Percentiles rank a stretch among this genome's conserved stretches.
phyloP scores from a whole-genome alignment of 2,113 vertebrate species.

The Phycodurus eques region DNA sequence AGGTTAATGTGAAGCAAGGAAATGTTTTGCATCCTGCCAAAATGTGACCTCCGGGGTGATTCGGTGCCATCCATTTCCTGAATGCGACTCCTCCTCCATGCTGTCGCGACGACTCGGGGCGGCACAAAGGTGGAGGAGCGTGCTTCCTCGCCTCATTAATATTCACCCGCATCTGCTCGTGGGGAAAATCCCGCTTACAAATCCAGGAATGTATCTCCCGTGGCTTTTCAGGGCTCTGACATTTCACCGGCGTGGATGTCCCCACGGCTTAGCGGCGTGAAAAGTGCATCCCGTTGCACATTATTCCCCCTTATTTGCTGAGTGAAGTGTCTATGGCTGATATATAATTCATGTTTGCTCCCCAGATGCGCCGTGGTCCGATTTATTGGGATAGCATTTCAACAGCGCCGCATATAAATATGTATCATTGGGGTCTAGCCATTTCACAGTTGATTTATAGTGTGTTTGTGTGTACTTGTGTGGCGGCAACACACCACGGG shows the following conservation, averaged over 20 bases:
- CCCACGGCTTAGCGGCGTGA: constrained; percentile 56
- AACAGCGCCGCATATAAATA: constrained; percentile 54
- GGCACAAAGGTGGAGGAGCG: constrained; percentile 39
- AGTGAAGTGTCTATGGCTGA: constrained; percentile 60
- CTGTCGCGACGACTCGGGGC: constrained; percentile 39
- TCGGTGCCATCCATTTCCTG: constrained; percentile 14
- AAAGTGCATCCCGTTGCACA: constrained; percentile 64
- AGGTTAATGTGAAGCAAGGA: neutral
- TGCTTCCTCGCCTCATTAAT: constrained; percentile 61
- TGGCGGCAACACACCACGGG: neutral
- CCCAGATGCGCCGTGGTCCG: constrained; percentile 56
- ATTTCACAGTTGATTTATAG: constrained; percentile 20
- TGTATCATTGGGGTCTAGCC: constrained; percentile 46
- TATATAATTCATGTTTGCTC: constrained; percentile 70
- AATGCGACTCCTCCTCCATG: constrained; percentile 27
- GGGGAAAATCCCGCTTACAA: constrained; percentile 69
- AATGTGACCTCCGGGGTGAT: constrained; percentile 14
- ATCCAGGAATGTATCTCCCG: constrained; percentile 62
- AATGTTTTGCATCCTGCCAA: neutral
- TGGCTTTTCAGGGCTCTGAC: constrained; percentile 64
- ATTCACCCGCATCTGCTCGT: constrained; percentile 64
- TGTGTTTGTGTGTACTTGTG: constrained; percentile 24
- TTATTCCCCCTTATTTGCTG: constrained; percentile 67
- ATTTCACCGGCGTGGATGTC: constrained; percentile 65
- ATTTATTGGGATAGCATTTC: constrained; percentile 56